A percentile compares a stretch with the other conserved stretches of the same genome.
phyloP scores from a whole-genome alignment of 2,797 vertebrate genomes.

The Numenius phaeopus region DNA sequence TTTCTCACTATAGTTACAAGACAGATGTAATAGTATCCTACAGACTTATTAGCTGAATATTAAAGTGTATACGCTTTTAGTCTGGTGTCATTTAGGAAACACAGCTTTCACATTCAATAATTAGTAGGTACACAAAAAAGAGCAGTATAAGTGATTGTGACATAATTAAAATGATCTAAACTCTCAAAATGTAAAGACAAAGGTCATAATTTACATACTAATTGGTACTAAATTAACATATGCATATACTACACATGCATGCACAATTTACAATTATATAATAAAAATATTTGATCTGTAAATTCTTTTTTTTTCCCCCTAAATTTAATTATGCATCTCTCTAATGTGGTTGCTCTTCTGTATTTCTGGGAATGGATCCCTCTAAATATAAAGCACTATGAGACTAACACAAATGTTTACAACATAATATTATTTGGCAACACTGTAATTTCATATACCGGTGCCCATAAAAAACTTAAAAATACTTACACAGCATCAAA shows the following conservation, averaged over 20 bases:
- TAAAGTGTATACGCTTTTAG: not conserved
- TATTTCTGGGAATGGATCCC: not conserved
- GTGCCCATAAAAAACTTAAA: constrained; percentile 3
- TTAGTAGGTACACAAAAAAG: not conserved
- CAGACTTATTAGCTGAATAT: not conserved
- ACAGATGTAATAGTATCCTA: not conserved
- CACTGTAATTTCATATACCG: not conserved
- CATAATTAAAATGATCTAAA: not conserved
- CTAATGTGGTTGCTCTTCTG: not conserved
- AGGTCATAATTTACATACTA: not conserved
- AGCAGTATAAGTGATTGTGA: not conserved
- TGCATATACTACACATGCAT: not conserved
- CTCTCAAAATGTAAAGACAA: not conserved
- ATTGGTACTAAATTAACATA: not conserved
- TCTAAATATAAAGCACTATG: not conserved
- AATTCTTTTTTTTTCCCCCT: not conserved
- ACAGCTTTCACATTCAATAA: not conserved
- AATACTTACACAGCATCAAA: constrained; percentile 79
- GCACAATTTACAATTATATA: not conserved
- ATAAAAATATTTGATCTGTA: not conserved
- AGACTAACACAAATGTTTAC: not conserved
- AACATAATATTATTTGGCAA: constrained; percentile 14
- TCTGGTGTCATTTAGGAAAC: constrained; percentile 10
- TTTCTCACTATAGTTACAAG: constrained; percentile 10
- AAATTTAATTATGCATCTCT: not conserved